Evolutionary conservation across 2,113 vertebrate species (phyloP).

Genomic region (Eubucco bourcierii): DNA sequence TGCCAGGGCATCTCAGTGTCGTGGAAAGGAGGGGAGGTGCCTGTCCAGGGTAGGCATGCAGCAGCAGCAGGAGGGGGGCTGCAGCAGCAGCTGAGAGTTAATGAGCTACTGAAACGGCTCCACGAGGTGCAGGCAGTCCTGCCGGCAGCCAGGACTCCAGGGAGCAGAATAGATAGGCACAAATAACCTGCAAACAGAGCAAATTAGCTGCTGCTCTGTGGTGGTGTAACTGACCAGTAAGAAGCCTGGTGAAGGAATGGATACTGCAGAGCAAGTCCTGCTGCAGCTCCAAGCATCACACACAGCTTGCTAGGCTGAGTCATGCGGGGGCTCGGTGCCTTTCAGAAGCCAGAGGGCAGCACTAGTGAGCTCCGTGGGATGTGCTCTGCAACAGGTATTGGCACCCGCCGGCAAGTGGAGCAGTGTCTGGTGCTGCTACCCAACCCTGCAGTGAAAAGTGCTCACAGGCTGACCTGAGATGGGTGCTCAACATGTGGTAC

Average conservation of each 20-base stretch:
- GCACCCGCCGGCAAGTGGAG: not conserved
- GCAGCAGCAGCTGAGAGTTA: too few species aligned
- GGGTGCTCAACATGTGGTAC: too few species aligned
- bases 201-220: not conserved
- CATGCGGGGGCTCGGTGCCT: not conserved
- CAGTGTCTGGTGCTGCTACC: not conserved
- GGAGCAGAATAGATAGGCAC: not conserved
- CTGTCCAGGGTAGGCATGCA: rapidly evolving
- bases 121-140: not conserved
- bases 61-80: not conserved
- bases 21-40: not conserved
- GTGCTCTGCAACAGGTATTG: not conserved
- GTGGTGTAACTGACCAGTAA: too few species aligned
- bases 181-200: not conserved
- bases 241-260: not conserved
- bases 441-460: too few species aligned
- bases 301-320: not conserved
- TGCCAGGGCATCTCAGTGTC: not conserved
- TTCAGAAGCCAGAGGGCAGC: not conserved
- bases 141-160: not conserved
- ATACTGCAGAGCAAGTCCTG: not conserved
- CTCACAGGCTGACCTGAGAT: too few species aligned
- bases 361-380: not conserved
- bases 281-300: not conserved
- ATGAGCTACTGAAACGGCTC: not conserved